These are phyloP conservation scores for Tetragonisca angustula DNA, from an alignment of 2,888 invertebrate genomes.

Conservation along the genomic window DNA sequence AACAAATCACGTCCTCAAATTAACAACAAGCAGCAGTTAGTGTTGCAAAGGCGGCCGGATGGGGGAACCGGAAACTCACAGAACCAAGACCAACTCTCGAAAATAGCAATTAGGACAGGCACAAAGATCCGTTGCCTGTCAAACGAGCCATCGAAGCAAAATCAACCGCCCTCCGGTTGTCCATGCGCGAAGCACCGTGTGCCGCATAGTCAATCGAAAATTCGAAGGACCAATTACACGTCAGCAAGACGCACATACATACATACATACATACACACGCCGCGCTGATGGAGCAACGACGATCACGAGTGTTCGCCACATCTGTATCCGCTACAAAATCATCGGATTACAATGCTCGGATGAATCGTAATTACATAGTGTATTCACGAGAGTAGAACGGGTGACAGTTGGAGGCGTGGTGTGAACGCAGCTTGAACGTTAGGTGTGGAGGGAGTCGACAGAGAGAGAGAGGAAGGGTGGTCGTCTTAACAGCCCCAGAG, in stretches of 20 bases:
- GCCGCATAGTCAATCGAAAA: neutral
- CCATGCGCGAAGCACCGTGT: neutral
- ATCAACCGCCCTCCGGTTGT: neutral
- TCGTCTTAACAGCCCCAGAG: conserved; percentile 79
- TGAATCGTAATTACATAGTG: conserved; percentile 74
- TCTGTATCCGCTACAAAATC: conserved; percentile 60
- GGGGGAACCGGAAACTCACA: too few species aligned
- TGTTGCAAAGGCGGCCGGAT: too few species aligned
- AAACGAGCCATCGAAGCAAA: conserved; percentile 9
- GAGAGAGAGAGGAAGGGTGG: conserved; percentile 31
- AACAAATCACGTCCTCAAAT: neutral
- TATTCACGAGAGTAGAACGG: conserved; percentile 63
- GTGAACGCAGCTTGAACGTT: conserved; percentile 45
- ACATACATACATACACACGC: neutral
- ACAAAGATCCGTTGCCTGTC: neutral
- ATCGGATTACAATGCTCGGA: conserved; percentile 73
- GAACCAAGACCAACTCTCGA: neutral
- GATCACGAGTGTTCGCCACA: conserved; percentile 22
- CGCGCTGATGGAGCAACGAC: conserved; percentile 10
- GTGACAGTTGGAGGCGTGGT: conserved; percentile 59
- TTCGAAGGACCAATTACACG: conserved; percentile 28
- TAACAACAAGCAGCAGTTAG: neutral
- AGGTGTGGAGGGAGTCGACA: conserved; percentile 58
- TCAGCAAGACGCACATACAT: neutral
- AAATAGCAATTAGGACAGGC: neutral